Evolutionary conservation across 23 tunicate genomes (phyloP), one percentile per base, ranked within the genome.

Genomic region (Styela plicata): DNA sequence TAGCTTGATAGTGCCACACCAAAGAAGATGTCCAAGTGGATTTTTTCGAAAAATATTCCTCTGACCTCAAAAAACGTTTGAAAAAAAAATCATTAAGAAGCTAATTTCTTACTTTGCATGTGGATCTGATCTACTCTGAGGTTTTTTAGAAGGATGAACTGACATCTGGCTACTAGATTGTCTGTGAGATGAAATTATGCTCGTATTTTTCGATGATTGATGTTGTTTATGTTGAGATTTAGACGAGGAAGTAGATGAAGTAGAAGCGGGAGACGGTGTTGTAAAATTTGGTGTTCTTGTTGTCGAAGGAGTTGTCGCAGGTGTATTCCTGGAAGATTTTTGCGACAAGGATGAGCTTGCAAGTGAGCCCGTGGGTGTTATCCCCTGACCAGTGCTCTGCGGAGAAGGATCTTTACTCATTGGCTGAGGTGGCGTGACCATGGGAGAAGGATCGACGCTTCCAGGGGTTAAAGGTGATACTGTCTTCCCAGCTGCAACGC

Each of bases 181-280:
- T 31, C 78, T 1, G 63, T 35, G 78, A 1, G 57, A 44, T 5
- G 57, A 44, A 13, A 44, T 44, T 7, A 13, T 7, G 13, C 17
- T 19, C 26, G 78, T 44, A 28, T n/a, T 76, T 29, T 76, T 76
- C n/a, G n/a, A n/a, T 19, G 53, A 0, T 29, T 44, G 64, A 21
- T 53, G 52, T 22, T 76, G 81, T 1, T 44, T 76, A 0, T 52
- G 13, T 16, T 67, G 81, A 1, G 81, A 76, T 76, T 76, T 76
- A 17, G 81, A 76, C 24, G 81, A 52, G 22, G 81, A 76, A 21
- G 44, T 73, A 24, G 81, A 76, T 1, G 81, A 76, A 0, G 66
- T 33, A n/a, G 81, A 76, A 0, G 81, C 81, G 24, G 81, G 81
- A 53, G 81, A 76, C 13, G 81, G 81, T 21, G 81, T 76, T 21